Percentiles rank a stretch among this genome's conserved stretches.
phyloP scores from a whole-genome alignment of 2,888 invertebrate species.

The Koerneria pararmatus region DNA sequence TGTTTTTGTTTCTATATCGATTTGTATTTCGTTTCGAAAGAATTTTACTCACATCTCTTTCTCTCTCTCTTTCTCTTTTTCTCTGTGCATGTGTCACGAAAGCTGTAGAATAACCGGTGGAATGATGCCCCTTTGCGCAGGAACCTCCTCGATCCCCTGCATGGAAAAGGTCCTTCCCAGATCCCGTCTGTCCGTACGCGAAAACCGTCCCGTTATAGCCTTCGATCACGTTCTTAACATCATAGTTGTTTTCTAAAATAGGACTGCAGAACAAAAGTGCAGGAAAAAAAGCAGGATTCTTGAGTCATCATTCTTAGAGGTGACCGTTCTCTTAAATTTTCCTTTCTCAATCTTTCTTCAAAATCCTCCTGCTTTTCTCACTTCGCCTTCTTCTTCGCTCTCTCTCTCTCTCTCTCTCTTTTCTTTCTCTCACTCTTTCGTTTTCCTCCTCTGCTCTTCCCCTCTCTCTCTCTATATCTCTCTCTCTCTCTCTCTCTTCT shows the following conservation, averaged over 20 bases:
- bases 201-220: constrained; percentile 89
- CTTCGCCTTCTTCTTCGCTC: too few species aligned
- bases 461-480: too few species aligned
- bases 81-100: not conserved
- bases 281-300: too few species aligned
- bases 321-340: too few species aligned
- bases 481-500: too few species aligned
- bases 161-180: constrained; percentile 86
- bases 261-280: too few species aligned
- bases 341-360: too few species aligned
- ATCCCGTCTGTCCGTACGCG: constrained; percentile 87
- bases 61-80: constrained; percentile 25
- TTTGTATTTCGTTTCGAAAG: not conserved
- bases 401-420: not conserved
- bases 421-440: not conserved
- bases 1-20: not conserved
- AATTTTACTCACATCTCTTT: constrained; percentile 45
- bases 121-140: constrained; percentile 56
- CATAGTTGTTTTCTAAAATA: constrained; percentile 16
- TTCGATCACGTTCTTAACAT: constrained; percentile 77
- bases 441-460: not conserved
- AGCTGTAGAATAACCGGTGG: too few species aligned
- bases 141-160: constrained; percentile 71
- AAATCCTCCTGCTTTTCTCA: not conserved
- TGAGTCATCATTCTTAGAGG: too few species aligned